Evolutionary conservation across 2,113 vertebrate genomes (phyloP).

Genomic region (Archilochus colubris): DNA sequence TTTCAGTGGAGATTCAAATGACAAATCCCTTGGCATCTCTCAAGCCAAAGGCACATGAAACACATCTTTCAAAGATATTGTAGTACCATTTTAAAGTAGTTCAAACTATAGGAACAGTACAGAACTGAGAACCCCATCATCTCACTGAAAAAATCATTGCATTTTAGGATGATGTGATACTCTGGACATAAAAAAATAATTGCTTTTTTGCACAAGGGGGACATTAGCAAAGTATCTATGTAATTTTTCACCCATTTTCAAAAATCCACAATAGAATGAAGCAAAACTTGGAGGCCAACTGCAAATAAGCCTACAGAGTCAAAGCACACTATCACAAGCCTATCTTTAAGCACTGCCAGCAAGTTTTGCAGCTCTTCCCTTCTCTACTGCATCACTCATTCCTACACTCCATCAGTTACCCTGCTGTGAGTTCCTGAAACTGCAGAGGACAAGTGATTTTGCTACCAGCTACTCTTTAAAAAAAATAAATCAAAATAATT

Average conservation of each 20-base stretch:
- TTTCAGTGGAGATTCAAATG: background rate
- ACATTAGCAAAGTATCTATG: background rate
- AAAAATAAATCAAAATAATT: background rate
- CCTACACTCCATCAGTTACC: background rate
- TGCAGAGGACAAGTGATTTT: background rate
- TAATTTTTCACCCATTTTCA: background rate
- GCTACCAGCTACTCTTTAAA: too few relatives aligned
- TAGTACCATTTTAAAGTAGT: background rate
- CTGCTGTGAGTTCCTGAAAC: background rate
- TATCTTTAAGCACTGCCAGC: background rate
- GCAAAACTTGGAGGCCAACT: background rate
- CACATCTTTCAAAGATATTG: accelerated
- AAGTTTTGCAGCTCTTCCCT: background rate
- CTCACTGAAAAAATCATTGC: background rate
- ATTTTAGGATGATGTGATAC: background rate
- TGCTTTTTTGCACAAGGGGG: background rate
- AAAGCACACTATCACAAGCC: background rate
- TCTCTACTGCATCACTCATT: background rate
- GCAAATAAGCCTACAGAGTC: background rate
- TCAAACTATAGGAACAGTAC: background rate
- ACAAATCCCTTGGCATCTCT: background rate
- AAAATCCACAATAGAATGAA: background rate
- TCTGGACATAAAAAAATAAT: background rate
- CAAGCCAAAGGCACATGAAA: background rate
- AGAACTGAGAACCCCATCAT: background rate